phyloP scores from a whole-genome alignment of 2,113 vertebrate species.

The Columbina picui region DNA sequence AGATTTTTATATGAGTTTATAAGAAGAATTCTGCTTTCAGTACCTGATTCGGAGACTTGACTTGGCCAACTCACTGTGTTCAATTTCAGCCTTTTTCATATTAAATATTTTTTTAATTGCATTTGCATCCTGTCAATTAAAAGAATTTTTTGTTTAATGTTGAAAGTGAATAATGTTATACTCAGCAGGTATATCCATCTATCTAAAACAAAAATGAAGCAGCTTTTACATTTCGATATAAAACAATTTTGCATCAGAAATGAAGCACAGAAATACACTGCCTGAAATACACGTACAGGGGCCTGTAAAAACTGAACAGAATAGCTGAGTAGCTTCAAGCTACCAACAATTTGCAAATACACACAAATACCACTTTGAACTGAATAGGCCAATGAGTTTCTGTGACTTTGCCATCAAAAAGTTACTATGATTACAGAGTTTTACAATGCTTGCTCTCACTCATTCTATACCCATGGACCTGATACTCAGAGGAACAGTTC shows the following conservation, averaged over 20 bases:
- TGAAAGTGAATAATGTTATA: background rate
- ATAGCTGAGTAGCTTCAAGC: background rate
- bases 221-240: background rate
- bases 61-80: constrained; percentile 92
- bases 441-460: background rate
- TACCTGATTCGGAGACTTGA: constrained; percentile 96
- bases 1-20: background rate
- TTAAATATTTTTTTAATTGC: constrained; percentile 98
- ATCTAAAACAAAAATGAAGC: background rate
- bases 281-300: background rate
- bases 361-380: background rate
- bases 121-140: constrained; percentile 90
- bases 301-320: background rate
- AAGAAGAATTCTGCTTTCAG: background rate
- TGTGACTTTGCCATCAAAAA: background rate
- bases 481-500: background rate
- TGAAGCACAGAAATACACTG: background rate
- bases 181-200: background rate
- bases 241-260: background rate
- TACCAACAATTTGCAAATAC: background rate
- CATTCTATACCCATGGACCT: background rate
- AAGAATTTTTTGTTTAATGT: constrained; percentile 48
- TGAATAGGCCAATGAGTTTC: background rate
- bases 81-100: constrained; percentile 95
- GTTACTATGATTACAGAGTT: background rate